Conservation (phyloP, 2,113 vertebrate genomes). For the Antechinus stuartii region DNA sequence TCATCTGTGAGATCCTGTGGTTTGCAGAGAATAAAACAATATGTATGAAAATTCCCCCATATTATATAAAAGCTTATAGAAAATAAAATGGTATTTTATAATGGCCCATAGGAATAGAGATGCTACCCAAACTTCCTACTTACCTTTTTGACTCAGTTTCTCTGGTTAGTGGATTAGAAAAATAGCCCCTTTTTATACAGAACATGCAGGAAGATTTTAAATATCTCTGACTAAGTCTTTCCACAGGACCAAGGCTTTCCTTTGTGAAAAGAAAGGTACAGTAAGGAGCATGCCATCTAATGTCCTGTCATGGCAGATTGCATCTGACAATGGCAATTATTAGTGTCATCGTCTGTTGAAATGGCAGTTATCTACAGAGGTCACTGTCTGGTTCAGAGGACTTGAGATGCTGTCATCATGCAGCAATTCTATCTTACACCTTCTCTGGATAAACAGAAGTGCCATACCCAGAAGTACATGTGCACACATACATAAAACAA, state of each 20-base stretch:
- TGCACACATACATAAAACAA: slow-evolving; percentile 44
- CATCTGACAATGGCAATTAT: background rate
- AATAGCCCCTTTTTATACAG: background rate
- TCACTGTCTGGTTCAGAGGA: background rate
- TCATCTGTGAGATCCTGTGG: background rate
- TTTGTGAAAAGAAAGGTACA: fast-evolving
- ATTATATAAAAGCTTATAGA: background rate
- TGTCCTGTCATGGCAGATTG: fast-evolving
- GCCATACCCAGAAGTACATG: background rate
- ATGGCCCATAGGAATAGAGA: background rate
- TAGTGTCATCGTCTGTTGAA: fast-evolving
- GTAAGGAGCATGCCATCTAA: fast-evolving
- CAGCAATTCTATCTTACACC: slow-evolving; percentile 11
- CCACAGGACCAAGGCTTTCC: fast-evolving
- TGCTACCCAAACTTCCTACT: background rate
- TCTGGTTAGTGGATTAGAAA: background rate
- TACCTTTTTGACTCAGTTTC: background rate
- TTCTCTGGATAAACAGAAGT: slow-evolving; percentile 19
- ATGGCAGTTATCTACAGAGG: background rate
- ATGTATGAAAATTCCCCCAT: background rate
- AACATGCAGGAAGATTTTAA: fast-evolving
- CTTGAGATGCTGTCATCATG: slow-evolving; percentile 41
- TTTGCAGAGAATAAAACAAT: background rate
- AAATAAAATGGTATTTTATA: background rate
- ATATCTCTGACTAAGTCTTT: fast-evolving